These are phyloP conservation scores for Parazoanthus darwini DNA, from an alignment of 92 coral and sea anemone genomes.

Conservation along the genomic window DNA sequence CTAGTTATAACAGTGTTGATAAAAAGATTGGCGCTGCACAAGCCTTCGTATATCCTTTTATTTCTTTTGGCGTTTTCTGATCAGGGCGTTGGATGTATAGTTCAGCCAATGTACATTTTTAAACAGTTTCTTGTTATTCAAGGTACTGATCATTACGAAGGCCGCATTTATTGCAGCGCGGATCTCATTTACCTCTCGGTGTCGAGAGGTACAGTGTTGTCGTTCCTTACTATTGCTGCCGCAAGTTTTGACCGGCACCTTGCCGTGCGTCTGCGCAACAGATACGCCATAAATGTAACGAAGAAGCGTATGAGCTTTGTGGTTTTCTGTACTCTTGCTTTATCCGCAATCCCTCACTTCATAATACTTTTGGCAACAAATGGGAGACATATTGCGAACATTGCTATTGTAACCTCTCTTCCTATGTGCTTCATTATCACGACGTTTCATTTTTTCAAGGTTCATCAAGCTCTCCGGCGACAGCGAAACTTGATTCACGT, in stretches of 20 bases:
- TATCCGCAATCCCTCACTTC: background rate
- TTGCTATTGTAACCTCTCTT: background rate
- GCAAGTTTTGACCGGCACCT: conserved; percentile 10
- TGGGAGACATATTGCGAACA: background rate
- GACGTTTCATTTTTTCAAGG: background rate
- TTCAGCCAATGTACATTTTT: background rate
- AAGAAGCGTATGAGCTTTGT: conserved; percentile 3
- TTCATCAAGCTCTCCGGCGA: background rate
- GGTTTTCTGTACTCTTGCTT: background rate
- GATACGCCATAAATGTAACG: background rate
- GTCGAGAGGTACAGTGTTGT: background rate
- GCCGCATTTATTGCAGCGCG: background rate
- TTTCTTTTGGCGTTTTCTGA: conserved; percentile 5
- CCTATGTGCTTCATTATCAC: background rate
- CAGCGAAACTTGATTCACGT: background rate
- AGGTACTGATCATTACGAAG: background rate
- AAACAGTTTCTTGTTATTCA: background rate
- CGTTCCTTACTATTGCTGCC: background rate
- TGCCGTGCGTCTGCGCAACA: background rate
- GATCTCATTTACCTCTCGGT: background rate
- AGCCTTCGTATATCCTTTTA: background rate
- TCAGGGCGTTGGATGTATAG: conserved; percentile 7
- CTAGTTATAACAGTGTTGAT: conserved; percentile 2
- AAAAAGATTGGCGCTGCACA: conserved; percentile 7
- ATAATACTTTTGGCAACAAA: background rate